Percentiles rank a stretch among this genome's conserved stretches.
phyloP scores from a whole-genome alignment of 2,888 invertebrate species.

The Tyria jacobaeae region DNA sequence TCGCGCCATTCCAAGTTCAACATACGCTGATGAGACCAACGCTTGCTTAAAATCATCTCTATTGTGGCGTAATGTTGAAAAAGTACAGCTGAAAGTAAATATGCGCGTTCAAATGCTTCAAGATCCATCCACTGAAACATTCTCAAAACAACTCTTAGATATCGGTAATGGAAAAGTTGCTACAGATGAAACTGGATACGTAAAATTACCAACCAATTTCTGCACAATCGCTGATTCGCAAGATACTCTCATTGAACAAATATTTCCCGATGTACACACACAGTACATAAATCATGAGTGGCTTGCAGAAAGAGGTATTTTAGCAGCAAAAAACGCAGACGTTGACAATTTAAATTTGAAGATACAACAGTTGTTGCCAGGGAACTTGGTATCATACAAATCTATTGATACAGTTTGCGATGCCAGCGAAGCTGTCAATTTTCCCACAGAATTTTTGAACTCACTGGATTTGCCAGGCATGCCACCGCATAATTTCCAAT shows the following conservation, averaged over 20 bases:
- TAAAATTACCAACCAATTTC: constrained; percentile 24
- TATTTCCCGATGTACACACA: constrained; percentile 6
- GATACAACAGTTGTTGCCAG: constrained; percentile 19
- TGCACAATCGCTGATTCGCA: constrained; percentile 8
- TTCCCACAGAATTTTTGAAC: constrained; percentile 36
- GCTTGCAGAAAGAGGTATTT: constrained; percentile 31
- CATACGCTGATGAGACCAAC: constrained; percentile 48
- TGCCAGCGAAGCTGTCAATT: constrained; percentile 30
- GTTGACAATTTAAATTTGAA: constrained; percentile 20
- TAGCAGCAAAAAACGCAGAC: constrained; percentile 44
- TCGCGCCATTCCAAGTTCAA: constrained; percentile 47
- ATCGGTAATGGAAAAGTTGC: constrained; percentile 39
- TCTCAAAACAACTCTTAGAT: constrained; percentile 45
- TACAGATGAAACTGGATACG: too few relatives aligned
- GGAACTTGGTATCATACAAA: constrained; percentile 21
- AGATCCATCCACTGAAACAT: constrained; percentile 41
- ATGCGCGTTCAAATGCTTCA: constrained; percentile 22
- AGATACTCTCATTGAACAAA: constrained; percentile 10
- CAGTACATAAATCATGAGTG: constrained; percentile 29
- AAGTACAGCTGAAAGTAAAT: constrained; percentile 3
- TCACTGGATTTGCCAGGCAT: constrained; percentile 19
- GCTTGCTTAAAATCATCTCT: constrained; percentile 42
- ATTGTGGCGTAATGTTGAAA: constrained; percentile 43
- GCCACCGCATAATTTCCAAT: constrained; percentile 49
- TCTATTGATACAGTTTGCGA: constrained; percentile 26